These are phyloP conservation scores for Cebus imitator DNA, from an alignment of 2,113 vertebrate genomes.

Conservation along the genomic window DNA sequence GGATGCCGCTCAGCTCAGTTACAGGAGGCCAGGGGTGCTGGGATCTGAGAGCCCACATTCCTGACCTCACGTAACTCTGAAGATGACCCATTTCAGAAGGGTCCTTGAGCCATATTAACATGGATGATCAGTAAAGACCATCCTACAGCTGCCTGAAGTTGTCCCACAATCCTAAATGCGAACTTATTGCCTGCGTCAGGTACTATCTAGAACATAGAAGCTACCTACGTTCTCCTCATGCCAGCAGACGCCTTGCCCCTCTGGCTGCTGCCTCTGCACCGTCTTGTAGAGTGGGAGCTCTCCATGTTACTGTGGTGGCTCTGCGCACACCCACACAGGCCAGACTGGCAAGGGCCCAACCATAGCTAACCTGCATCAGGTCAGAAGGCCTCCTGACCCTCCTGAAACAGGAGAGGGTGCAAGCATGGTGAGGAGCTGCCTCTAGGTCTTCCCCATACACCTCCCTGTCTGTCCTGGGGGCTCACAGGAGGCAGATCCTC, in stretches of 20 bases:
- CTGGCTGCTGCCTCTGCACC: accelerated
- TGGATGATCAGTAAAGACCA: not conserved
- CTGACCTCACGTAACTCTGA: too few species aligned
- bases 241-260: accelerated
- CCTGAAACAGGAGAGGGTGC: accelerated
- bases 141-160: too few species aligned
- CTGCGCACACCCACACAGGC: accelerated
- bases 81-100: not conserved
- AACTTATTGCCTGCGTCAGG: not conserved
- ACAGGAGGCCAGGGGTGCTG: accelerated
- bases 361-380: accelerated
- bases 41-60: too few species aligned
- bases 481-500: accelerated
- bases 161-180: not conserved
- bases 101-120: not conserved
- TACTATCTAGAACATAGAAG: too few species aligned
- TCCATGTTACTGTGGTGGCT: accelerated
- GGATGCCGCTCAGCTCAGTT: not conserved
- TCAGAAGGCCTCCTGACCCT: not conserved
- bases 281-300: not conserved
- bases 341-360: accelerated
- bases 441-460: accelerated
- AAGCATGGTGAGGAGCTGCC: too few species aligned
- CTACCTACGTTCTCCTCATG: accelerated
- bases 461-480: too few species aligned